Evolutionary conservation across 2,888 invertebrate species (phyloP).

Genomic region (Tachina lurida): DNA sequence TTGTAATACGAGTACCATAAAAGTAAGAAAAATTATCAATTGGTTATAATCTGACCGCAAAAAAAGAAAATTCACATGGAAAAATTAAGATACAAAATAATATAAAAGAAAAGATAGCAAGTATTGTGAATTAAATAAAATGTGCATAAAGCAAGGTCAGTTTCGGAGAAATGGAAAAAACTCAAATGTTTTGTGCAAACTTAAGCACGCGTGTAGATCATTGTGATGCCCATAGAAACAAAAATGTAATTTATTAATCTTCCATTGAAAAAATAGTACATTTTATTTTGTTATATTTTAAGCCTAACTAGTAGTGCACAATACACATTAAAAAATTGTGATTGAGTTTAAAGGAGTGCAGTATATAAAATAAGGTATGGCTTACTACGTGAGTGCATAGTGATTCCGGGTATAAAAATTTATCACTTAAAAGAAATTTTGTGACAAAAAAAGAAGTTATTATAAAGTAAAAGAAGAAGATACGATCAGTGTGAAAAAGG

Average conservation of each 20-base stretch:
- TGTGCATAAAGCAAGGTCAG: slow-evolving; percentile 69
- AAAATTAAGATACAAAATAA: slow-evolving; percentile 11
- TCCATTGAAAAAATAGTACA: slow-evolving; percentile 22
- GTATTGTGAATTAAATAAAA: slow-evolving; percentile 40
- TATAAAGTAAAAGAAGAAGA: slow-evolving; percentile 32
- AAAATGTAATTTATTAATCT: slow-evolving; percentile 43
- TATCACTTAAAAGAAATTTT: slow-evolving; percentile 31
- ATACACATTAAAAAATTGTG: slow-evolving; percentile 23
- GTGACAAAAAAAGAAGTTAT: slow-evolving; percentile 21
- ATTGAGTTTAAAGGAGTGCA: slow-evolving; percentile 40
- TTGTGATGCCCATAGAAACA: slow-evolving; percentile 50
- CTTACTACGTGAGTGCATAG: slow-evolving; percentile 62
- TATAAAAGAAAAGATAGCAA: not conserved
- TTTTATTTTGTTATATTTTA: not conserved
- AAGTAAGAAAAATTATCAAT: slow-evolving; percentile 36
- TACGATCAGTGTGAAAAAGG: slow-evolving; percentile 37
- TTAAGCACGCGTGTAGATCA: slow-evolving; percentile 52
- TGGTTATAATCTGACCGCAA: slow-evolving; percentile 36
- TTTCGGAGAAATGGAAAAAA: slow-evolving; percentile 53
- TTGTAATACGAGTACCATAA: slow-evolving; percentile 30
- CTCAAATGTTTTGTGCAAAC: slow-evolving; percentile 50
- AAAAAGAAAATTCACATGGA: slow-evolving; percentile 33
- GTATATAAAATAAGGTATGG: slow-evolving; percentile 28
- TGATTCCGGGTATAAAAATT: slow-evolving; percentile 55
- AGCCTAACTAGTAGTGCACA: slow-evolving; percentile 13